A percentile compares a stretch with the other conserved stretches of the same genome.
phyloP scores from a whole-genome alignment of 2,797 vertebrate species.

The Salmo trutta region DNA sequence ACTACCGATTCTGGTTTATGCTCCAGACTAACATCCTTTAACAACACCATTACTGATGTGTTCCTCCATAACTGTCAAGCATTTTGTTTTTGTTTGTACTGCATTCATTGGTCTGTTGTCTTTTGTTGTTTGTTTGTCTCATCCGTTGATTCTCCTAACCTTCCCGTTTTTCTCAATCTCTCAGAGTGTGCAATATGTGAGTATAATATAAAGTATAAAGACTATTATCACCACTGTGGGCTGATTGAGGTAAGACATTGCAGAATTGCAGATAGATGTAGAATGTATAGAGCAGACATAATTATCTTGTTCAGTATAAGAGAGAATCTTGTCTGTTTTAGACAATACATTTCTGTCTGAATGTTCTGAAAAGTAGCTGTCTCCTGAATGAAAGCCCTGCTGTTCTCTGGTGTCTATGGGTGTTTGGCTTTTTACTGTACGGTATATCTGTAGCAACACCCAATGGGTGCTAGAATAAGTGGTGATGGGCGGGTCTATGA shows the following conservation, averaged over 20 bases:
- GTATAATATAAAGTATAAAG: constrained; percentile 66
- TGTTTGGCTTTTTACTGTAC: constrained; percentile 26
- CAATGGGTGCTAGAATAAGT: constrained; percentile 6
- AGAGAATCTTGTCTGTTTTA: constrained; percentile 23
- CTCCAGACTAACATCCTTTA: constrained; percentile 39
- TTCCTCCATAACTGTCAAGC: constrained; percentile 29
- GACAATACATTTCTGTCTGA: constrained; percentile 7
- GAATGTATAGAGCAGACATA: constrained; percentile 30
- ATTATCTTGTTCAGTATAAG: constrained; percentile 23
- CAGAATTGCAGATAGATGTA: constrained; percentile 7
- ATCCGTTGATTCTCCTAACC: constrained; percentile 48
- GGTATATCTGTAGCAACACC: constrained; percentile 19
- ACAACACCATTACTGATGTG: constrained; percentile 18
- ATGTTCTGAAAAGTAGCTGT: background rate
- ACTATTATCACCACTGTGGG: constrained; percentile 22
- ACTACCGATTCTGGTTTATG: constrained; percentile 26
- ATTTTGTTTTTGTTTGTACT: constrained; percentile 44
- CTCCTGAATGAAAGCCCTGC: constrained; percentile 16
- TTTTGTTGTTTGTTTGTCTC: constrained; percentile 58
- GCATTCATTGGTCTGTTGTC: constrained; percentile 42
- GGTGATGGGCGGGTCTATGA: background rate
- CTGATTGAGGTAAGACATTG: constrained; percentile 19
- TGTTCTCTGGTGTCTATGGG: constrained; percentile 22
- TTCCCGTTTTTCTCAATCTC: constrained; percentile 57
- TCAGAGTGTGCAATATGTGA: constrained; percentile 84